Base-by-base conservation (phyloP, 1,140 invertebrate genomes). In the Antheraea pernyi region DNA sequence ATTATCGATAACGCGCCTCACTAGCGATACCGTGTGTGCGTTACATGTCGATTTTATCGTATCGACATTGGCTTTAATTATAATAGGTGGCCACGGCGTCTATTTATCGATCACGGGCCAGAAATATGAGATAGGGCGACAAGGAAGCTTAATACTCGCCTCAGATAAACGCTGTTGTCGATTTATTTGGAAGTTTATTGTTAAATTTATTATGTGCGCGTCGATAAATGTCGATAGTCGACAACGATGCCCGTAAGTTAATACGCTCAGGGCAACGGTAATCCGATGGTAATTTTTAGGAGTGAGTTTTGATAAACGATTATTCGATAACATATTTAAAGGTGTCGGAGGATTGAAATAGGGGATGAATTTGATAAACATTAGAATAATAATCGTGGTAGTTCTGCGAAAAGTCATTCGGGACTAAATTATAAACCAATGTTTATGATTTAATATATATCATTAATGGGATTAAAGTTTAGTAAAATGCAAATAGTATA, bases 31-130 rank as follows among this genome's bases (percentile, higher is more conserved):
- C 75, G 77, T 71, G 73, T 66, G 71, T 72, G 77, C 77, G 76
- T 72, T 79, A 78, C 77, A 82, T 84, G 81, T 82, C 77, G 80
- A 85, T 86, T 77, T 81, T 86, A 89, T 88, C 83, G 77, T 48
- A 65, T 65, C 64, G 64, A 80, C 64, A 72, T 69, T 67, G 68
- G 75, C 65, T 78, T 84, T 88, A 88, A 89, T 89, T 86, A 83
- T 83, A 80, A 85, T 83, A 83, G 81, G 73, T 78, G 71, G 75
- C 79, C 63, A 67, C 68, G 61, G 71, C 68, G 68, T 69, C 67
- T 65, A 68, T 72, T 77, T 78, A 80, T 84, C 80, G 78, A 84
- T 84, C 69, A 74, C 22, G 62, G n/a, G 37, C 62, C 67, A 71
- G 69, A 78, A 80, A 73, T 77, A 81, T 82, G 77, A 76, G 79